A percentile compares a stretch with the other conserved stretches of the same genome.
phyloP scores from a whole-genome alignment of 2,888 invertebrate species.

The Hypena proboscidalis region DNA sequence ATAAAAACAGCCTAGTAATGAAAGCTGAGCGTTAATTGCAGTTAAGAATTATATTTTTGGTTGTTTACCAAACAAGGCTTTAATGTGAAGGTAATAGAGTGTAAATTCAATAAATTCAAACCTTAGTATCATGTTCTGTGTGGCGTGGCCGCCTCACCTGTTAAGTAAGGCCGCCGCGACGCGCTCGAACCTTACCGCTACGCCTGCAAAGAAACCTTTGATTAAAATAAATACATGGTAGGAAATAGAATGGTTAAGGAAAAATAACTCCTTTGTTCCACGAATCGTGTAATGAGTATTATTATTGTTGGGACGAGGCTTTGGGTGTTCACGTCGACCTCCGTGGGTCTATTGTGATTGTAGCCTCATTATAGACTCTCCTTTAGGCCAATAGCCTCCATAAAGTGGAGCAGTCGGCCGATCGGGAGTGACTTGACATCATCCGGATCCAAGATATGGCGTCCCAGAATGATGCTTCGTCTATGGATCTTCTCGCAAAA shows the following conservation, averaged over 20 bases:
- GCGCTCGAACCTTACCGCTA: conserved; percentile 78
- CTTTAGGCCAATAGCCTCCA: no score
- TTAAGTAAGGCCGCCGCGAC: conserved; percentile 83
- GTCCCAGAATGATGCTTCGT: no score
- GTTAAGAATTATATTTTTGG: conserved; percentile 25
- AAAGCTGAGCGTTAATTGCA: conserved; percentile 53
- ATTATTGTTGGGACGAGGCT: no score
- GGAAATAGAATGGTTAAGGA: conserved; percentile 10
- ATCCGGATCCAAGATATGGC: no score
- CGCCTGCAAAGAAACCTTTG: conserved; percentile 64
- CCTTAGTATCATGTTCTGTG: conserved; percentile 85
- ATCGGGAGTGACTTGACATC: no score
- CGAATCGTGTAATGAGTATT: conserved; percentile 2
- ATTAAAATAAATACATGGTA: conserved; percentile 13
- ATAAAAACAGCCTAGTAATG: conserved; percentile 52
- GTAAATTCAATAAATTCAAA: conserved; percentile 77
- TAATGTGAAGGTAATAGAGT: conserved; percentile 60
- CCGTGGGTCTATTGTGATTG: no score
- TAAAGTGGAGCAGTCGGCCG: no score
- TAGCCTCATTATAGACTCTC: no score
- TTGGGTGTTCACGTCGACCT: no score
- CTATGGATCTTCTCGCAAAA: no score
- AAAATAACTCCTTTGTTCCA: conserved; percentile 14
- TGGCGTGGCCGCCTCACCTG: conserved; percentile 83
- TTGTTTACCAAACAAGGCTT: conserved; percentile 29